These are phyloP conservation scores for Fregata magnificens DNA, from an alignment of 2,113 vertebrate genomes.

Conservation along the genomic window DNA sequence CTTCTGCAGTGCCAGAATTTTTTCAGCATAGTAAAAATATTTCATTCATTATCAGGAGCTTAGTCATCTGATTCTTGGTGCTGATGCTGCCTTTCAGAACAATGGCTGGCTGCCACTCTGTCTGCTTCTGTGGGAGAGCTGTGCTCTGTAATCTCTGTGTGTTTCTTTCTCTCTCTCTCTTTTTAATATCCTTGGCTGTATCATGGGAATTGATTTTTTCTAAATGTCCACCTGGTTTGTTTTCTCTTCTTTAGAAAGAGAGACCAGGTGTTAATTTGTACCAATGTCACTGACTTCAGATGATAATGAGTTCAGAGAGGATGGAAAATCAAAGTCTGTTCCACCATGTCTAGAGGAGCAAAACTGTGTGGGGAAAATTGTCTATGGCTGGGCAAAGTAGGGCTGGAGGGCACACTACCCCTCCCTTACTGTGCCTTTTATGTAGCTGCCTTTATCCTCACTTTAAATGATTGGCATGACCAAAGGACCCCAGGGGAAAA, in stretches of 20 bases:
- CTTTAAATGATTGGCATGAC: not conserved
- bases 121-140: conserved; percentile 34
- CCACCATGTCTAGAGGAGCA: not conserved
- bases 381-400: not conserved
- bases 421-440: not conserved
- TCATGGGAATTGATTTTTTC: conserved; percentile 56
- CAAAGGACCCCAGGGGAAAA: not conserved
- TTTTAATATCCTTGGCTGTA: conserved; percentile 66
- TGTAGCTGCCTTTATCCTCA: not conserved
- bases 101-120: conserved; percentile 66
- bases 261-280: conserved; percentile 25
- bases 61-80: conserved; percentile 68
- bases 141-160: not conserved
- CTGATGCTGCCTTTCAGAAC: conserved; percentile 55
- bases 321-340: not conserved
- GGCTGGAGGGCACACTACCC: not conserved
- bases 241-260: conserved; percentile 7
- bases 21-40: conserved; percentile 67
- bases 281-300: conserved; percentile 12
- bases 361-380: not conserved
- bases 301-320: conserved; percentile 9
- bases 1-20: conserved; percentile 45
- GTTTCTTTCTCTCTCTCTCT: conserved; percentile 14
- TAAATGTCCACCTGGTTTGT: conserved; percentile 39
- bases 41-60: conserved; percentile 67